Evolutionary conservation across 1,140 invertebrate species (phyloP).

Genomic region (Procambarus virginalis): DNA sequence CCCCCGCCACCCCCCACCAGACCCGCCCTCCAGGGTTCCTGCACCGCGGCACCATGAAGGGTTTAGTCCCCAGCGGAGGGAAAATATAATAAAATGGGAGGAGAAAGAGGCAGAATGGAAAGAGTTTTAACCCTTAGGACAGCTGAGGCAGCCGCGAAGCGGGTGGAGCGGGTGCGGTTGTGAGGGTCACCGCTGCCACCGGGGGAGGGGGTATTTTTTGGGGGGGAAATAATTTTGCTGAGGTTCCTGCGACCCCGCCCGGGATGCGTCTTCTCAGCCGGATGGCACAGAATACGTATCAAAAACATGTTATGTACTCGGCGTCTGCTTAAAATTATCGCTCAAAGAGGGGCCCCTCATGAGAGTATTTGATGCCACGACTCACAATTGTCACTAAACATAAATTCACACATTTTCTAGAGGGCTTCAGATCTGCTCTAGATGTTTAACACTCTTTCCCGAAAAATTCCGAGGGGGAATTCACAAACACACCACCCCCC

Average conservation of each 20-base stretch:
- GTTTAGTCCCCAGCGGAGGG: constrained; percentile 32
- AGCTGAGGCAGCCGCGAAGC: constrained; percentile 41
- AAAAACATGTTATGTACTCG: too few relatives aligned
- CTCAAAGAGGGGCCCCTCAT: too few relatives aligned
- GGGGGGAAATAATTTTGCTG: constrained; percentile 15
- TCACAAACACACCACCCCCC: background rate
- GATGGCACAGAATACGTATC: too few relatives aligned
- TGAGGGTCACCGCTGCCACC: background rate
- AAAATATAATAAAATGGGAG: constrained; percentile 59
- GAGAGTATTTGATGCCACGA: too few relatives aligned
- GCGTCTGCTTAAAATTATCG: too few relatives aligned
- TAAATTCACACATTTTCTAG: too few relatives aligned
- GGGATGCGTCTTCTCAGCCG: too few relatives aligned
- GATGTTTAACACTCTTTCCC: background rate
- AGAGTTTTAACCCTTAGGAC: constrained; percentile 50
- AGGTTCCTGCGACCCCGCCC: background rate
- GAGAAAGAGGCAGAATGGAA: constrained; percentile 50
- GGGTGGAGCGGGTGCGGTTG: constrained; percentile 1
- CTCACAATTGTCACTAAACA: too few relatives aligned
- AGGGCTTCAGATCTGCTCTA: too few relatives aligned
- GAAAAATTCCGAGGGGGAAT: background rate
- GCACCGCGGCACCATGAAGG: too few relatives aligned
- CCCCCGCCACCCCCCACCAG: too few relatives aligned
- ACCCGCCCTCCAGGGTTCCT: background rate
- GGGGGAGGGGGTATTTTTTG: too few relatives aligned